Evolutionary conservation across 1,140 invertebrate species (phyloP).

Genomic region (Drosophila orena): DNA sequence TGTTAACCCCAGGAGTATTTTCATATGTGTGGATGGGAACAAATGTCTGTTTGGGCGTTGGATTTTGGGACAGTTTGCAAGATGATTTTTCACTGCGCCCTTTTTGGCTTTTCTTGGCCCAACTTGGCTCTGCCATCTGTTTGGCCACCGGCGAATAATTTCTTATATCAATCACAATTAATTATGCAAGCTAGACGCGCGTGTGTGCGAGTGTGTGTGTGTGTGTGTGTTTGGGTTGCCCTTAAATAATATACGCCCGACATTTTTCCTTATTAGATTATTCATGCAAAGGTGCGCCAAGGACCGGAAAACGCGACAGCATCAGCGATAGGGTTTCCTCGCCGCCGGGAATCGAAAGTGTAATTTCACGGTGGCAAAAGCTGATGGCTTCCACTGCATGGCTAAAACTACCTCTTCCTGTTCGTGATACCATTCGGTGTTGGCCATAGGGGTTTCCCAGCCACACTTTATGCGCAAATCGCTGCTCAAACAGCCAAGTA

Average conservation of each 20-base stretch:
- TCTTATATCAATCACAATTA: constrained; percentile 83
- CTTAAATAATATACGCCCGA: constrained; percentile 60
- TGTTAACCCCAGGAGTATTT: not conserved
- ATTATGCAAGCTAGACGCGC: constrained; percentile 53
- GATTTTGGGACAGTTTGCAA: constrained; percentile 71
- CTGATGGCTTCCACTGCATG: constrained; percentile 18
- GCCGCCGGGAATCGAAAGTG: constrained; percentile 55
- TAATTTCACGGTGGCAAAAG: constrained; percentile 61
- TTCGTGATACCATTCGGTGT: not conserved
- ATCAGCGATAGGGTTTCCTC: constrained; percentile 35
- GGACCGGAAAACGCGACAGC: constrained; percentile 3
- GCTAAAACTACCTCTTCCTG: not conserved
- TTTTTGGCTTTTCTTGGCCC: constrained; percentile 46
- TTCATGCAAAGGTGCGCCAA: constrained; percentile 56
- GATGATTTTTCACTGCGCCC: constrained; percentile 78
- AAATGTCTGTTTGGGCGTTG: constrained; percentile 32
- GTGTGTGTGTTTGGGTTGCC: constrained; percentile 7
- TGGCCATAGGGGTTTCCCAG: constrained; percentile 25
- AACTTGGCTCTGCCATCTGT: constrained; percentile 56
- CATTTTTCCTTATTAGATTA: constrained; percentile 77
- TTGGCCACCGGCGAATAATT: constrained; percentile 71
- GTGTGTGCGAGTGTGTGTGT: constrained; percentile 10
- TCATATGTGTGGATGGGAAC: constrained; percentile 21
- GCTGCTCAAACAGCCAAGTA: constrained; percentile 30
- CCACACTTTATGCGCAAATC: constrained; percentile 56